These are phyloP conservation scores for Scelioninae gen. 1 DNA, from an alignment of 2,888 invertebrate genomes.

Conservation along the genomic window DNA sequence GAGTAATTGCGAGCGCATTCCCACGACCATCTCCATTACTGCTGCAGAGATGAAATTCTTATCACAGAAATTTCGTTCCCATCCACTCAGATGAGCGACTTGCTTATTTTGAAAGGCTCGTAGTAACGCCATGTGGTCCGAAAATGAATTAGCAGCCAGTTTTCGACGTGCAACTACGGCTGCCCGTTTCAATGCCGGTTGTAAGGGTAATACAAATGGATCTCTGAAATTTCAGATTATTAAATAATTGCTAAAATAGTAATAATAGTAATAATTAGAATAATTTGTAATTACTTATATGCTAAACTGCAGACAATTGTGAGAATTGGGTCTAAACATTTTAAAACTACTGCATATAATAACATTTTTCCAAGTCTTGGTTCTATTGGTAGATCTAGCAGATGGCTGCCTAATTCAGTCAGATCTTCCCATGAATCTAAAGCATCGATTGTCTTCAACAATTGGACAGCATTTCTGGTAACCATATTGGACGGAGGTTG, in stretches of 20 bases:
- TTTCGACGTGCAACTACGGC: slow-evolving; percentile 87
- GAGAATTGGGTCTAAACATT: slow-evolving; percentile 96
- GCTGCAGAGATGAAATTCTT: slow-evolving; percentile 91
- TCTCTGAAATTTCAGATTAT: slow-evolving; percentile 86
- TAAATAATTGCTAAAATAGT: slow-evolving; percentile 9
- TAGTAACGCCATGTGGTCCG: slow-evolving; percentile 95
- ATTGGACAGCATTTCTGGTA: slow-evolving; percentile 90
- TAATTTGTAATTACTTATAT: slow-evolving; percentile 86
- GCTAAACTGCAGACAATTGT: slow-evolving; percentile 95
- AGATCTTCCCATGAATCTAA: slow-evolving; percentile 93
- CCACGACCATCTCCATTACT: slow-evolving; percentile 95
- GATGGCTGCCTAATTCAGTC: slow-evolving; percentile 93
- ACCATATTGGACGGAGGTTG: slow-evolving; percentile 93
- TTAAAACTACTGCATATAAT: slow-evolving; percentile 93
- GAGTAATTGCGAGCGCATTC: slow-evolving; percentile 92
- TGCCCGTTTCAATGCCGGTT: slow-evolving; percentile 88
- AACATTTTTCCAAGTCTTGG: slow-evolving; percentile 96
- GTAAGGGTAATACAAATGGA: slow-evolving; percentile 91
- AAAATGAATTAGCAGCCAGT: slow-evolving; percentile 90
- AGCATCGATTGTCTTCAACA: slow-evolving; percentile 92
- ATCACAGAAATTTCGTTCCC: slow-evolving; percentile 89
- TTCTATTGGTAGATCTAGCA: slow-evolving; percentile 96
- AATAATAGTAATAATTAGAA: background rate
- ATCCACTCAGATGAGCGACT: slow-evolving; percentile 86
- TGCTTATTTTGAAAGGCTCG: slow-evolving; percentile 91